A percentile compares a stretch with the other conserved stretches of the same genome.
These are phyloP conservation scores for Nothocercus nigrocapillus DNA, from an alignment of 2,113 vertebrate species.

Conservation along the genomic window DNA sequence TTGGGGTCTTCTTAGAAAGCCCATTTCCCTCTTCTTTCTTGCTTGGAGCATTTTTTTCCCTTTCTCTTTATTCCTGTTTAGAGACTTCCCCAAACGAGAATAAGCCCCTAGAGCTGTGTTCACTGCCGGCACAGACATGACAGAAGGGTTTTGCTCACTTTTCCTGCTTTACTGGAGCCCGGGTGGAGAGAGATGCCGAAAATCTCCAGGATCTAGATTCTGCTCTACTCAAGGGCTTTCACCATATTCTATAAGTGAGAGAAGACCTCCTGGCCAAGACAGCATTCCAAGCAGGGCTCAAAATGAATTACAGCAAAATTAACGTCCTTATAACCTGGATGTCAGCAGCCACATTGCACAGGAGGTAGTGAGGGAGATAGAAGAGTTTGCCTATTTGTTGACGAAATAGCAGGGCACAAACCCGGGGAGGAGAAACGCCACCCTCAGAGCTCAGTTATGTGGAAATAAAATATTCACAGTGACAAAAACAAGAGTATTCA, in stretches of 20 bases:
- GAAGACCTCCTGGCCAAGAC: not conserved
- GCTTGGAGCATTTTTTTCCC: not conserved
- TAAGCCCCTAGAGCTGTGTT: not conserved
- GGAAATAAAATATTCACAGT: not conserved
- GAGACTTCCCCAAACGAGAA: not conserved
- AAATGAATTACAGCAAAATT: not conserved
- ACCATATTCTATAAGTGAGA: not conserved
- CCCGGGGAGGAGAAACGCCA: not conserved
- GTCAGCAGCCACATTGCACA: not conserved
- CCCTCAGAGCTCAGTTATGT: not conserved
- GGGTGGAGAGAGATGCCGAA: not conserved
- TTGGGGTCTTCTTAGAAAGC: not conserved
- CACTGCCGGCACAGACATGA: not conserved
- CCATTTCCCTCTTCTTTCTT: not conserved
- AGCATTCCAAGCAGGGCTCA: not conserved
- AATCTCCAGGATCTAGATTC: not conserved
- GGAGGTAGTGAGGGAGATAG: not conserved
- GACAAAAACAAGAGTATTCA: not conserved
- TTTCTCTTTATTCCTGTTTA: not conserved
- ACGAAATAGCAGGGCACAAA: not conserved
- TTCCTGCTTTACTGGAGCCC: not conserved
- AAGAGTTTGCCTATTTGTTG: not conserved
- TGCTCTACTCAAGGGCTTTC: not conserved
- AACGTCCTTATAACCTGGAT: not conserved
- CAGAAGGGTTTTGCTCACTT: not conserved